Percentiles rank a stretch among this genome's conserved stretches.
Conservation (phyloP, 2,797 vertebrate species). For the Phataginus tricuspis region DNA sequence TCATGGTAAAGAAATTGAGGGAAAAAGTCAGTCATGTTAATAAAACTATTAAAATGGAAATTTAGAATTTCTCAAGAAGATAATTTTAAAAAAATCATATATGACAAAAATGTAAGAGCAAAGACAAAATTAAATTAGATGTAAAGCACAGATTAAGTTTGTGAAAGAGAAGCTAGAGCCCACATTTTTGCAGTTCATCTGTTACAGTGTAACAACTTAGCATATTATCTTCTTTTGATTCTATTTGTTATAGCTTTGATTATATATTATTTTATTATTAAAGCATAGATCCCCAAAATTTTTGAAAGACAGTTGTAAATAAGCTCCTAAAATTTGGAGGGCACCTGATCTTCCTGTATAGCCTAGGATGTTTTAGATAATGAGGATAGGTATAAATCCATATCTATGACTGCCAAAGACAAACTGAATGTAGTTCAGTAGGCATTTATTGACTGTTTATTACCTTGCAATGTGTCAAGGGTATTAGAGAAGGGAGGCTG, state of each 20-base stretch:
- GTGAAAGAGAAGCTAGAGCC: not conserved
- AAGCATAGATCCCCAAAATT: not conserved
- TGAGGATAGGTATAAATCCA: not conserved
- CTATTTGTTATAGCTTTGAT: not conserved
- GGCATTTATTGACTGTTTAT: not conserved
- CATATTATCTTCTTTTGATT: not conserved
- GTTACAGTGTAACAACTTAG: not conserved
- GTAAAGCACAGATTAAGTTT: not conserved
- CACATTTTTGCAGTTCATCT: not conserved
- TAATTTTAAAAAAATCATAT: not conserved
- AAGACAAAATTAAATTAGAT: constrained; percentile 45
- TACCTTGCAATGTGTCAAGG: not conserved
- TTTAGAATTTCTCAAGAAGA: not conserved
- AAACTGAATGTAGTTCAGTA: not conserved
- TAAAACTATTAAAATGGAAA: not conserved
- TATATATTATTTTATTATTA: not conserved
- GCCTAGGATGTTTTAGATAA: constrained; percentile 16
- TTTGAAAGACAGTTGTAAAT: constrained; percentile 26
- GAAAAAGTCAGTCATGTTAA: constrained; percentile 2
- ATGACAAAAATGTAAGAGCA: not conserved
- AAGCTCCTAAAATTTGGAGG: constrained; percentile 11
- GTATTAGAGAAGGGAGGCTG: not conserved
- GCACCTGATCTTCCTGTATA: not conserved
- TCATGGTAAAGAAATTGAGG: constrained; percentile 2
- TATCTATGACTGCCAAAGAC: not conserved